Evolutionary conservation across 2,113 vertebrate genomes (phyloP).

Genomic region (Cryptotis parvus): DNA sequence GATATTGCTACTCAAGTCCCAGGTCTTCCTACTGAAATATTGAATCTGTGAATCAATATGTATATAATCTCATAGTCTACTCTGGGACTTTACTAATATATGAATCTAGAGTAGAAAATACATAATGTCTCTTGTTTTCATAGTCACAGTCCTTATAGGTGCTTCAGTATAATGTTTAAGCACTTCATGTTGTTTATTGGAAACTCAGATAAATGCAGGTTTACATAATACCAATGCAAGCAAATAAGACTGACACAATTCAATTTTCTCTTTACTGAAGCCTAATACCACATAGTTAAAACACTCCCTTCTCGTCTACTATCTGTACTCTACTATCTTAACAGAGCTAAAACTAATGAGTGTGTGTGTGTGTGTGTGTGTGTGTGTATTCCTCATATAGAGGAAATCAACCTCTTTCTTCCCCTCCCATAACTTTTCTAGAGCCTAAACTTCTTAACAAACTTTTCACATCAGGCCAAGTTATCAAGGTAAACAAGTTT

Average conservation of each 20-base stretch:
- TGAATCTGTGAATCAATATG: neutral
- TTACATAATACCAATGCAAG: constrained; percentile 24
- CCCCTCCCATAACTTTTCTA: neutral
- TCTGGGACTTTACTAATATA: neutral
- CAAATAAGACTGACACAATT: neutral
- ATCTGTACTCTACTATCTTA: neutral
- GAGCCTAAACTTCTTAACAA: neutral
- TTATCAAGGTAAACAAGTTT: neutral
- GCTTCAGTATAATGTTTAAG: neutral
- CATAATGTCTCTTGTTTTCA: neutral
- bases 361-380: neutral
- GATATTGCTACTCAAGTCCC: neutral
- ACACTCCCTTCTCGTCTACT: too few relatives aligned
- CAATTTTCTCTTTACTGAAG: neutral
- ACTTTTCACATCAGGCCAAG: neutral
- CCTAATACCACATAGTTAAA: neutral
- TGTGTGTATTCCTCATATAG: neutral
- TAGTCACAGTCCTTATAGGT: neutral
- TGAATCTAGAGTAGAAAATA: neutral
- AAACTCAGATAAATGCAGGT: neutral
- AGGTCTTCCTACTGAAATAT: neutral
- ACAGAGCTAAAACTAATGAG: neutral
- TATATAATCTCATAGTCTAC: neutral
- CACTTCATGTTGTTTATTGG: neutral
- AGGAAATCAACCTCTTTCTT: neutral